Base-by-base conservation (phyloP, 2,113 vertebrate genomes). In the Gopherus flavomarginatus region DNA sequence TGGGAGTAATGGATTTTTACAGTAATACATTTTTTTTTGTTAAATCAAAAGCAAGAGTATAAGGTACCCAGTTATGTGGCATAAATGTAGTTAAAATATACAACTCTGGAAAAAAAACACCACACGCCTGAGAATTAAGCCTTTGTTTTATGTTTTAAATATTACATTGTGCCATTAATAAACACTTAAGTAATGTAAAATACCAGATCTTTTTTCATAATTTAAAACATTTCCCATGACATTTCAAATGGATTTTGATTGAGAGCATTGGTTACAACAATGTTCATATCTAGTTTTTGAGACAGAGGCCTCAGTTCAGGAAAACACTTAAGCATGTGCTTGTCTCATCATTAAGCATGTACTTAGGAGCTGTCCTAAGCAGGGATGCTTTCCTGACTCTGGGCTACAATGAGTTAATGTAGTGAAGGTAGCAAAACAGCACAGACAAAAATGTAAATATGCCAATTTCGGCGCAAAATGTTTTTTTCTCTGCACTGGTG, bases 1-100 rank as follows among this genome's bases (percentile, higher is more conserved):
- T 94, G 92, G 96, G 97, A 98, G 95, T 98, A 98, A 98, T 98
- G 97, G 97, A 98, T 98, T 98, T 98, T 97, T 97, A 92, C 97
- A 97, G 98, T 95, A 98, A 98, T 98, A 97, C 87, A 97, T 96
- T 98, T 97, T 97, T 94, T 93, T 97, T 94, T 93, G 96, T 97
- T 98, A 98, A 98, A 98, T 98, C 97, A 98, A 95, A 98, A 95
- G 91, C 50, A 78, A 82, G 89, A 94, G 93, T 97, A 57, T 31
- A 96, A 97, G 96, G 95, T 95, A 88, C 91, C 91, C 88, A 92
- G 81, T 95, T 97, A 91, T 38, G 77, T 90, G 94, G 89, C 81
- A 84, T 93, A 97, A 95, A 89, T 86, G 78, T 85, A 96, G 93
- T 85, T 93, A 83, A 49, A 96, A 90, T 88, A 96, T 92, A 95